phyloP scores from a whole-genome alignment of 2,797 vertebrate species.

The Sebastes iracundus region DNA sequence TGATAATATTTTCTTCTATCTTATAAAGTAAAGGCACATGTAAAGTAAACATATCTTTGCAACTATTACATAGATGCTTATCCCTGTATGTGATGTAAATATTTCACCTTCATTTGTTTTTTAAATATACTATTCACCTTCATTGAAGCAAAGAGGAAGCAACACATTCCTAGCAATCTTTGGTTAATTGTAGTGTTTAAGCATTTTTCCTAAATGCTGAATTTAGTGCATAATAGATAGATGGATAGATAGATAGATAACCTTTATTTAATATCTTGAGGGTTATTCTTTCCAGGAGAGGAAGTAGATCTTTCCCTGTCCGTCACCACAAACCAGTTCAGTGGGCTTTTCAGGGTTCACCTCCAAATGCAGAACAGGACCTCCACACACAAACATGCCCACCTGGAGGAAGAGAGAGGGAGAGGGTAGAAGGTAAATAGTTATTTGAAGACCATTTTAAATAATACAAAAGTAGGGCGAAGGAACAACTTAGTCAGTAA shows the following conservation, averaged over 20 bases:
- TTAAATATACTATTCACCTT: background rate
- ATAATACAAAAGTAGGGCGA: background rate
- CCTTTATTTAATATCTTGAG: background rate
- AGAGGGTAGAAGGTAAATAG: background rate
- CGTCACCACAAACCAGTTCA: slow-evolving; percentile 84
- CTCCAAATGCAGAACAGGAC: slow-evolving; percentile 83
- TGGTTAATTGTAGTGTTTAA: background rate
- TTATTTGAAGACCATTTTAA: background rate
- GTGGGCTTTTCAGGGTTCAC: slow-evolving; percentile 71
- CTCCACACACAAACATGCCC: slow-evolving; percentile 87
- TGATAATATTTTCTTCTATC: background rate
- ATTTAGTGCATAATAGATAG: background rate
- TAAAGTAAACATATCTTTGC: slow-evolving; percentile 15
- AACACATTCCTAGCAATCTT: background rate
- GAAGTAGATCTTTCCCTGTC: slow-evolving; percentile 85
- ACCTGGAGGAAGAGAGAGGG: slow-evolving; percentile 67
- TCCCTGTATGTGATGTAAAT: background rate
- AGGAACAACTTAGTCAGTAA: background rate
- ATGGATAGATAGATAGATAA: background rate
- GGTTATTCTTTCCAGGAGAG: slow-evolving; percentile 79
- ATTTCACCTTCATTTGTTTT: background rate
- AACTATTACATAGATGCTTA: background rate
- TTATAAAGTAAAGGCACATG: slow-evolving; percentile 20
- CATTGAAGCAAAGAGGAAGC: background rate
- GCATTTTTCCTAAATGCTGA: background rate